phyloP scores from a whole-genome alignment of 2,113 vertebrate genomes.

The Ptychochromis oligacanthus region DNA sequence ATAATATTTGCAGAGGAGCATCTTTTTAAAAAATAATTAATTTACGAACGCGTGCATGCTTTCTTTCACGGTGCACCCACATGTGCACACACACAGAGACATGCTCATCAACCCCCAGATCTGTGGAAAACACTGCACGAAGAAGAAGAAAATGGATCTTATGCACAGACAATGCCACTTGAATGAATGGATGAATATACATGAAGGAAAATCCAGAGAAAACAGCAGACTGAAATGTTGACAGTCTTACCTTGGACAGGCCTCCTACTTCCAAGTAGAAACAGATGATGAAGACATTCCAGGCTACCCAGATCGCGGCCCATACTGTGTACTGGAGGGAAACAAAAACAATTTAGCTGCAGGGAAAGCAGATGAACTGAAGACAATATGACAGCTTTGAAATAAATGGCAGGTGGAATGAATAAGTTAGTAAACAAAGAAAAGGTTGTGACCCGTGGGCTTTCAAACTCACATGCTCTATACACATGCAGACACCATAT shows the following conservation, averaged over 20 bases:
- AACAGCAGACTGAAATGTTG: background rate
- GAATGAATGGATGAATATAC: background rate
- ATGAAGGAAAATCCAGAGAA: background rate
- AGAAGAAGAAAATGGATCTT: background rate
- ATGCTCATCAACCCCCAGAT: no score
- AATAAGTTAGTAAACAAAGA: constrained; percentile 1
- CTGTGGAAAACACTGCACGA: no score
- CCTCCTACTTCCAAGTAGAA: constrained; percentile 94
- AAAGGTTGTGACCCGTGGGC: background rate
- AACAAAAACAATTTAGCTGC: constrained; percentile 38
- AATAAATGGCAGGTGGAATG: background rate
- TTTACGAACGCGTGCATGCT: background rate
- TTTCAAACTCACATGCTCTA: background rate
- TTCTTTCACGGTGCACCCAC: background rate
- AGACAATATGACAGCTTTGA: background rate
- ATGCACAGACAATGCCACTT: background rate
- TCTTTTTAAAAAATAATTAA: background rate
- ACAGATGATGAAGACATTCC: constrained; percentile 94
- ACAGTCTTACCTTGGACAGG: constrained; percentile 87
- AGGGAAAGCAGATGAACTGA: constrained; percentile 2
- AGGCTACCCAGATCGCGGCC: constrained; percentile 91
- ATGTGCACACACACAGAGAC: background rate
- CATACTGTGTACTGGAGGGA: constrained; percentile 87
- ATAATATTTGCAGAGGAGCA: no score
- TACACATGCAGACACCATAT: background rate